Evolutionary conservation across 2,113 vertebrate genomes (phyloP).

Genomic region (Steatornis caripensis): DNA sequence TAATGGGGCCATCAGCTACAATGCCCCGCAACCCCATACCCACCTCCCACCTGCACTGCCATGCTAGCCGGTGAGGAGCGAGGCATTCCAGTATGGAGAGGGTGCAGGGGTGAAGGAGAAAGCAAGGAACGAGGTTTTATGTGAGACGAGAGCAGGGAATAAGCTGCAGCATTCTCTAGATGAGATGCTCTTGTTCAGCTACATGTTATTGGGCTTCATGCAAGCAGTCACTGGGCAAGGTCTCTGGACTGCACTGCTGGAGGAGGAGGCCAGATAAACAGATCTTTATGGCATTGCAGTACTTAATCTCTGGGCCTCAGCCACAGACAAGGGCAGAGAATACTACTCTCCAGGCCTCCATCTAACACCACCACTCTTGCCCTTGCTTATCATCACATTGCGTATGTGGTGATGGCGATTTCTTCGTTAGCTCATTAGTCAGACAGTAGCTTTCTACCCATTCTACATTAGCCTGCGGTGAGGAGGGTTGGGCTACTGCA

Average conservation of each 20-base stretch:
- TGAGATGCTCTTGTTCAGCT: slow-evolving; percentile 48
- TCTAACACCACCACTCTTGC: not conserved
- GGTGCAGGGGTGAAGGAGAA: slow-evolving; percentile 10
- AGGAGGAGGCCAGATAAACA: not conserved
- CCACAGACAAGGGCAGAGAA: not conserved
- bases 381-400: not conserved
- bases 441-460: not conserved
- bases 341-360: not conserved
- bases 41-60: slow-evolving; percentile 59
- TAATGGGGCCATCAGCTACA: slow-evolving; percentile 59
- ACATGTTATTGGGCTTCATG: slow-evolving; percentile 24
- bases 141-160: slow-evolving; percentile 2
- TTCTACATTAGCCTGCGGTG: not conserved
- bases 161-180: slow-evolving; percentile 38
- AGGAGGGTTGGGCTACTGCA: not conserved
- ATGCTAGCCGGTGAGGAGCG: slow-evolving; percentile 30
- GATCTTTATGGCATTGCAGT: not conserved
- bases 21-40: not conserved
- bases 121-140: slow-evolving; percentile 37
- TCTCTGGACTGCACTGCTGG: not conserved
- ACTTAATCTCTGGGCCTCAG: not conserved
- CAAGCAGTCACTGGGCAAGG: slow-evolving; percentile 18
- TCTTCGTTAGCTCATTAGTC: not conserved
- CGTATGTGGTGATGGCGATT: not conserved
- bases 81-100: slow-evolving; percentile 62